Conservation (phyloP, 2,888 invertebrate species). For the Caenorhabditis angaria region DNA sequence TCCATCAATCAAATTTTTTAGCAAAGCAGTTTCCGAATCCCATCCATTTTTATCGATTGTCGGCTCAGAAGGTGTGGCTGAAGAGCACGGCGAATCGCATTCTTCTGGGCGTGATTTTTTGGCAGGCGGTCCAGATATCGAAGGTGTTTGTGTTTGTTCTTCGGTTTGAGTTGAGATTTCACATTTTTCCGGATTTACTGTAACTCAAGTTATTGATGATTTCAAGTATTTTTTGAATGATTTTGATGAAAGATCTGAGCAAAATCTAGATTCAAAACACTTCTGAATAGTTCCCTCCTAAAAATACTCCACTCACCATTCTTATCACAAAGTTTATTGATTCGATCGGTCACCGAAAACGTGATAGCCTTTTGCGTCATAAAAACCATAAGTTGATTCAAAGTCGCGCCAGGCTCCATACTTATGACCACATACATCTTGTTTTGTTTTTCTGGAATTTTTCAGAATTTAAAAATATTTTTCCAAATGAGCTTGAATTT, state of each 20-base stretch:
- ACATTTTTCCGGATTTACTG: slow-evolving; percentile 16
- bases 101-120: slow-evolving; percentile 10
- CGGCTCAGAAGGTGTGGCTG: slow-evolving; percentile 36
- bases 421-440: slow-evolving; percentile 42
- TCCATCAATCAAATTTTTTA: slow-evolving; percentile 17
- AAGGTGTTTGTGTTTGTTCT: not conserved
- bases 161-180: slow-evolving; percentile 34
- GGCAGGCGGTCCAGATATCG: slow-evolving; percentile 1
- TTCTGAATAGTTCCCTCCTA: too few species aligned
- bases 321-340: slow-evolving; percentile 22
- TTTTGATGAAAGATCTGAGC: not conserved
- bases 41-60: slow-evolving; percentile 1
- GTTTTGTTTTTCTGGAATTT: not conserved
- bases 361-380: slow-evolving; percentile 41
- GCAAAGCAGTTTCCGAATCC: slow-evolving; percentile 6
- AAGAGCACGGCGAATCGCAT: slow-evolving; percentile 34
- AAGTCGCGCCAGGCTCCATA: slow-evolving; percentile 31
- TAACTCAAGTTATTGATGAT: slow-evolving; percentile 8
- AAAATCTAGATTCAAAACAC: not conserved
- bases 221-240: not conserved
- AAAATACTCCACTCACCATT: slow-evolving; percentile 11
- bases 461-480: too few species aligned
- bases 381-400: slow-evolving; percentile 39
- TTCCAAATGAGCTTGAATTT: too few species aligned
- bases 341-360: slow-evolving; percentile 35